Conservation (phyloP, 2,113 vertebrate species). For the Hippocampus guttulatus region DNA sequence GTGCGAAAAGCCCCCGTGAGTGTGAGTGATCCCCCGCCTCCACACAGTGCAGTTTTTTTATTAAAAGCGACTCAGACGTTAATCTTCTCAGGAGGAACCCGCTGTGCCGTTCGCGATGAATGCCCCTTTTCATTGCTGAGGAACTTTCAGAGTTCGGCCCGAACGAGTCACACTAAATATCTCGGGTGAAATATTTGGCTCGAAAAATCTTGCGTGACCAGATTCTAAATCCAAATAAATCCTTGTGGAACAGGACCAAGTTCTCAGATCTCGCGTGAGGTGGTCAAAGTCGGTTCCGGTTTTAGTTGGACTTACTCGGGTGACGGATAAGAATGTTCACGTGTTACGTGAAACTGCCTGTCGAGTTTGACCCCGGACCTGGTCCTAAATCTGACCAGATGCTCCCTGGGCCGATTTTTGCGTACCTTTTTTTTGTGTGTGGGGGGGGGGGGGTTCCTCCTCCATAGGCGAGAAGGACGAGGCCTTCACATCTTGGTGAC, state of each 20-base stretch:
- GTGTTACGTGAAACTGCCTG: neutral
- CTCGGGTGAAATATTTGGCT: no score
- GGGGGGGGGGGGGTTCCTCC: neutral
- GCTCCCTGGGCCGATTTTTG: neutral
- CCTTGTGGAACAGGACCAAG: no score
- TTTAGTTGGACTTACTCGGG: neutral
- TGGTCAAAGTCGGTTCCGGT: neutral
- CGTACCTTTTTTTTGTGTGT: neutral
- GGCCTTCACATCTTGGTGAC: constrained; percentile 58
- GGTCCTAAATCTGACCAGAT: neutral
- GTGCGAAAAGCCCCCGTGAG: neutral
- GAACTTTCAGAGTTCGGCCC: neutral
- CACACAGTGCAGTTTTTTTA: constrained; percentile 30
- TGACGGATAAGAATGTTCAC: neutral
- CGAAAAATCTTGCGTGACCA: no score
- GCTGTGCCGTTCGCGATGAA: constrained; percentile 46
- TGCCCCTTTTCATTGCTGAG: constrained; percentile 36
- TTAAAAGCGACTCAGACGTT: constrained; percentile 51
- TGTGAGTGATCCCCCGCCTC: neutral
- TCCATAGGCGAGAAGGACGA: no score
- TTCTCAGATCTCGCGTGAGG: neutral
- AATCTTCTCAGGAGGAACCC: constrained; percentile 48
- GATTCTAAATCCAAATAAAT: no score
- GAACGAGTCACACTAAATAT: no score
- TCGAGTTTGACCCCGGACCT: neutral